Conservation (phyloP, 2,113 vertebrate genomes). For the Perccottus glenii region DNA sequence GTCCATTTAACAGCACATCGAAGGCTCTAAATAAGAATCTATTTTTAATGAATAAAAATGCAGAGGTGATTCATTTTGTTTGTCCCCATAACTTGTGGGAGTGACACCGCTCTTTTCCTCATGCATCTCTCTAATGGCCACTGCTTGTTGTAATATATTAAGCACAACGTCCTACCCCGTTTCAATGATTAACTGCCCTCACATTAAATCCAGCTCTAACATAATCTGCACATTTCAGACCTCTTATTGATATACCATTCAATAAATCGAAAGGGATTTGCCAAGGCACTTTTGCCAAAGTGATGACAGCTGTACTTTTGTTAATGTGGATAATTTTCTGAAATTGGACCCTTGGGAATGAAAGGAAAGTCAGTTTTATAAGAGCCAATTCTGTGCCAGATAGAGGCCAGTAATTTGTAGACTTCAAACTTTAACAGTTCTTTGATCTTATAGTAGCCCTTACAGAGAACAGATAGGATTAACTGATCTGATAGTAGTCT, state of each 20-base stretch:
- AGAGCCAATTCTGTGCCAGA: constrained; percentile 18
- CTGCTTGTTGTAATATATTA: constrained; percentile 19
- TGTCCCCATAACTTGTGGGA: neutral
- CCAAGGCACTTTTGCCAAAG: neutral
- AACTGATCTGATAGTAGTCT: too few species aligned
- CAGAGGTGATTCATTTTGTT: neutral
- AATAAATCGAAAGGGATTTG: constrained; percentile 4
- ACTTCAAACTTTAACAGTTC: constrained; percentile 11
- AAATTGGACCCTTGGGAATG: constrained; percentile 18
- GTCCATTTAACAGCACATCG: too few species aligned
- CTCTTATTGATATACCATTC: constrained; percentile 15
- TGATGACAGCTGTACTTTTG: constrained; percentile 35
- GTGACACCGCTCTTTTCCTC: neutral
- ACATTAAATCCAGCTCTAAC: constrained; percentile 11
- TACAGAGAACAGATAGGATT: too few species aligned
- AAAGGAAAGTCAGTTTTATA: constrained; percentile 18
- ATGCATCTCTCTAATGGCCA: constrained; percentile 6
- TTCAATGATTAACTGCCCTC: constrained; percentile 9
- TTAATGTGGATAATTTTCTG: constrained; percentile 9
- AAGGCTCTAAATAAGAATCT: neutral
- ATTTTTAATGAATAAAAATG: constrained; percentile 17
- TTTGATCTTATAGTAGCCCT: constrained; percentile 7
- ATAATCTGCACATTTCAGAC: constrained; percentile 13
- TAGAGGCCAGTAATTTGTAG: constrained; percentile 14
- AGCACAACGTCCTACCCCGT: neutral